These are phyloP conservation scores for Formica aserva DNA, from an alignment of 2,888 invertebrate species.

Conservation along the genomic window DNA sequence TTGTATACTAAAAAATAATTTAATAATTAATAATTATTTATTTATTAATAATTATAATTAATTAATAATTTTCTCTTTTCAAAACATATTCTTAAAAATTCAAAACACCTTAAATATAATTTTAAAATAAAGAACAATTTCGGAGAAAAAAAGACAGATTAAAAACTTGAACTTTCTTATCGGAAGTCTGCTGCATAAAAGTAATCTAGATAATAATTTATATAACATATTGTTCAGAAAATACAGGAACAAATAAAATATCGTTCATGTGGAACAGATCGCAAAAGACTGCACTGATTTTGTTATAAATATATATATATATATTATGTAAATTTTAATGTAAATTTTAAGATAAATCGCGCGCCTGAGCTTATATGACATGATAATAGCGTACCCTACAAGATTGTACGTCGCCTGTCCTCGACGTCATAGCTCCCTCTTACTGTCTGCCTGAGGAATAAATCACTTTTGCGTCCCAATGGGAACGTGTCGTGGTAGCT, in stretches of 20 bases:
- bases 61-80: not conserved
- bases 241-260: not conserved
- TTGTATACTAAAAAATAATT: not conserved
- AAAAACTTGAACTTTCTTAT: not conserved
- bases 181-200: not conserved
- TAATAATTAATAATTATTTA: not conserved
- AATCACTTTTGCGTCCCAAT: constrained; percentile 47
- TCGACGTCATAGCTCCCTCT: constrained; percentile 35
- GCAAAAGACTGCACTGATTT: not conserved
- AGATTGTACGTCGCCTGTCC: constrained; percentile 3
- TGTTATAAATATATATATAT: not conserved
- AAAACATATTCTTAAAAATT: not conserved
- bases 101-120: not conserved
- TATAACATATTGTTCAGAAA: not conserved
- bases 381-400: not conserved
- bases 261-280: not conserved
- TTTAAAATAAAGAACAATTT: not conserved
- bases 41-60: not conserved
- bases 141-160: not conserved
- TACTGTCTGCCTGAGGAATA: constrained; percentile 30
- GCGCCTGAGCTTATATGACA: not conserved
- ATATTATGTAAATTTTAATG: not conserved
- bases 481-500: constrained; percentile 34
- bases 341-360: not conserved
- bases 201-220: not conserved